Conservation (phyloP, 2,113 vertebrate species). For the Hemiscyllium ocellatum region DNA sequence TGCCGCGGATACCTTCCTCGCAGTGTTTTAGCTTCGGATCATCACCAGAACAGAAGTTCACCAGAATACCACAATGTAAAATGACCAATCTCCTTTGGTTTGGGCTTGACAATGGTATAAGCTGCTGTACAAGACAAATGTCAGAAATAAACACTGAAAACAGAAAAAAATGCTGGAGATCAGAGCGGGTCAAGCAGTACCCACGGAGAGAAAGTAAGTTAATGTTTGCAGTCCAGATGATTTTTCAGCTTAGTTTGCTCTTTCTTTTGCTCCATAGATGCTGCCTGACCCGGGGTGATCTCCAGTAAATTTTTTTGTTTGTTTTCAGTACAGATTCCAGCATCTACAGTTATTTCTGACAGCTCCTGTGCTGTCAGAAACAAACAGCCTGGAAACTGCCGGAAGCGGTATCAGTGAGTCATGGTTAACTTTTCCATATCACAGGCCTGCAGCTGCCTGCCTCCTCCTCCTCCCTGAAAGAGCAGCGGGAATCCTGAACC, state of each 20-base stretch:
- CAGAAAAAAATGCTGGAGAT: too few species aligned
- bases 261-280: too few species aligned
- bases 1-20: neutral
- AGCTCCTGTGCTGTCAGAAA: neutral
- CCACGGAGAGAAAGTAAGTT: too few species aligned
- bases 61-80: neutral
- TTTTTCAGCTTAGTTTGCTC: too few species aligned
- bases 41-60: neutral
- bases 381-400: neutral
- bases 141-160: neutral
- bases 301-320: too few species aligned
- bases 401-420: neutral
- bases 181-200: too few species aligned
- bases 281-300: too few species aligned
- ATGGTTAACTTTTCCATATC: neutral
- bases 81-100: neutral
- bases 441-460: neutral
- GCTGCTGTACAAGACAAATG: neutral
- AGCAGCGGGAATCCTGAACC: neutral
- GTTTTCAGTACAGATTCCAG: too few species aligned
- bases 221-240: too few species aligned
- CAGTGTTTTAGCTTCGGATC: neutral
- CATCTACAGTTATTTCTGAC: too few species aligned
- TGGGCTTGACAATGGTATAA: neutral
- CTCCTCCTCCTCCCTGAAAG: neutral